Conservation (phyloP, 2,113 vertebrate genomes). For the Motacilla tschutschensis region DNA sequence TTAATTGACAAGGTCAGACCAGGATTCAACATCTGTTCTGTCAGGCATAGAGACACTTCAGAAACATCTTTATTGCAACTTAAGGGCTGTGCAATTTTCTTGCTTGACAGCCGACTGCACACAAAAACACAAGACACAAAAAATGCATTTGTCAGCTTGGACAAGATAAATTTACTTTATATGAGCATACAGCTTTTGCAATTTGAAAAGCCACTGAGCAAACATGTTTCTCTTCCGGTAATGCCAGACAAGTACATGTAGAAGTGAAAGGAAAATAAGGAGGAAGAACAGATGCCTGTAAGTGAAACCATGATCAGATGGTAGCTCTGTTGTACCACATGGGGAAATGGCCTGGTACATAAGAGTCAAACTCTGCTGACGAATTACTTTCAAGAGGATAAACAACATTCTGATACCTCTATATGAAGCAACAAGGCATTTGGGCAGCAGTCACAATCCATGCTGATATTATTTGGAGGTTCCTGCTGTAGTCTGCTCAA, state of each 20-base stretch:
- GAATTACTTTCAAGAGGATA: not conserved
- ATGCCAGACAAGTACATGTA: not conserved
- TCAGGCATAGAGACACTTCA: not conserved
- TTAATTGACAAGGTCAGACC: not conserved
- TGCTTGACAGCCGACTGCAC: not conserved
- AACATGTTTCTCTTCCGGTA: not conserved
- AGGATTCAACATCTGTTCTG: not conserved
- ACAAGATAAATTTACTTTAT: conserved; percentile 9
- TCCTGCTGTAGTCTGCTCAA: not conserved
- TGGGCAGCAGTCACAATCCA: not conserved
- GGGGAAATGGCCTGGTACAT: not conserved
- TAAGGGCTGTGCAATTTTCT: not conserved
- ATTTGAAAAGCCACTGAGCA: not conserved
- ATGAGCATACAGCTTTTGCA: not conserved
- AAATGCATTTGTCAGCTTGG: not conserved
- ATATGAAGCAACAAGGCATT: not conserved
- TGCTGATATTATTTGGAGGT: not conserved
- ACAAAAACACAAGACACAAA: not conserved
- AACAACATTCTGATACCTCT: not conserved
- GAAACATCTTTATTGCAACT: not conserved
- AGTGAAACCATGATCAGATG: not conserved
- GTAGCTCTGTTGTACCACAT: not conserved
- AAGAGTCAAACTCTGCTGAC: not conserved
- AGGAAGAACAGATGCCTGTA: not conserved
- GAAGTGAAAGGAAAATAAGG: not conserved